These are phyloP conservation scores for Drosophila suboccidentalis DNA, from an alignment of 2,888 invertebrate species.

Conservation along the genomic window DNA sequence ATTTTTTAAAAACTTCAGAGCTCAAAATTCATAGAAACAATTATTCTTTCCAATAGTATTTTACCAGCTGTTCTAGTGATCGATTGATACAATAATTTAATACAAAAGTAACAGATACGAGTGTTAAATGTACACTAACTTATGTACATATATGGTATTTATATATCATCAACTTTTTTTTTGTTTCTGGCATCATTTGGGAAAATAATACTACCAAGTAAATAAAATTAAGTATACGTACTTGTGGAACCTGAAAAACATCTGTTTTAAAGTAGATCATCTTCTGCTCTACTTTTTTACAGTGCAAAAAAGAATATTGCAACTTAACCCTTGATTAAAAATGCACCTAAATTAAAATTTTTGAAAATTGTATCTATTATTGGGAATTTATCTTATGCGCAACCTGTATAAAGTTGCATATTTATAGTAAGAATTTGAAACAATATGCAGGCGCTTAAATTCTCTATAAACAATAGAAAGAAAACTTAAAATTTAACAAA, in stretches of 20 bases:
- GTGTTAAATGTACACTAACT: background rate
- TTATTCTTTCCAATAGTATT: background rate
- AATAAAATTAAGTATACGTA: no score
- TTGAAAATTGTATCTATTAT: slow-evolving; percentile 15
- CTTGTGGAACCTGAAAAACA: background rate
- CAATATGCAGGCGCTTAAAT: slow-evolving; percentile 36
- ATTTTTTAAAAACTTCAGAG: no score
- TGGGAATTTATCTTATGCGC: slow-evolving; percentile 11
- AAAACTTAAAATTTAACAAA: slow-evolving; percentile 36
- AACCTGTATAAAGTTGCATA: slow-evolving; percentile 8
- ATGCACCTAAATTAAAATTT: background rate
- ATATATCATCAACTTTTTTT: background rate
- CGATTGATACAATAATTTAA: background rate
- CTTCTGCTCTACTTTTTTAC: background rate
- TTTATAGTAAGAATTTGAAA: slow-evolving; percentile 36
- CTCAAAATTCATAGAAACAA: background rate
- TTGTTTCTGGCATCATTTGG: slow-evolving; percentile 11
- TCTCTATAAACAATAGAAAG: slow-evolving; percentile 31
- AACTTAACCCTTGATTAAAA: background rate
- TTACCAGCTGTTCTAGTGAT: slow-evolving; percentile 3
- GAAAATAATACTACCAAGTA: background rate
- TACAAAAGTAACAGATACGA: background rate
- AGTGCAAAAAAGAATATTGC: background rate
- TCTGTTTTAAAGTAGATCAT: slow-evolving; percentile 1
- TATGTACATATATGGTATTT: background rate